Evolutionary conservation across 2,113 vertebrate species (phyloP).

Genomic region (Apeltes quadracus): DNA sequence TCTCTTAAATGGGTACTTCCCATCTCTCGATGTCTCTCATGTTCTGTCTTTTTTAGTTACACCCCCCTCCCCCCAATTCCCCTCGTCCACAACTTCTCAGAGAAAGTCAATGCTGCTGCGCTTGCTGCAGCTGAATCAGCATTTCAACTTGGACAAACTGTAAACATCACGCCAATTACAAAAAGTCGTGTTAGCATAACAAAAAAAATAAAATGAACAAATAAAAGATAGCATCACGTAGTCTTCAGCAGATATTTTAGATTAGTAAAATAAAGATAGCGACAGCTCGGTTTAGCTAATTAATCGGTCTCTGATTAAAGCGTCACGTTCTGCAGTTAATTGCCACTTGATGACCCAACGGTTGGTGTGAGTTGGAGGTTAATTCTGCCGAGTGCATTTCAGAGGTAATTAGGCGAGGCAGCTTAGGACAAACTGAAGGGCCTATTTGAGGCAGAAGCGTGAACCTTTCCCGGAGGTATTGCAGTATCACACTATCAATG

Average conservation of each 20-base stretch:
- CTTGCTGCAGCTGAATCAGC: constrained; percentile 76
- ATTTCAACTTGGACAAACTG: constrained; percentile 42
- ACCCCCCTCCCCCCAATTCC: constrained; percentile 26
- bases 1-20: constrained; percentile 36
- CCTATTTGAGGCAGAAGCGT: constrained; percentile 3
- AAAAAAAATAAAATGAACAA: neutral
- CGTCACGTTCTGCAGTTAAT: constrained; percentile 33
- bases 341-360: constrained; percentile 19
- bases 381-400: constrained; percentile 17
- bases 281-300: constrained; percentile 1
- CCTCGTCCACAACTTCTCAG: constrained; percentile 46
- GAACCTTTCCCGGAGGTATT: constrained; percentile 23
- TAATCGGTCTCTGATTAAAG: constrained; percentile 13
- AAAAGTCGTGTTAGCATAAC: constrained; percentile 29
- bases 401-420: constrained; percentile 27
- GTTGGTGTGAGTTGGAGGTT: constrained; percentile 20
- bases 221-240: constrained; percentile 9
- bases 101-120: constrained; percentile 66
- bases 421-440: constrained; percentile 11
- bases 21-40: constrained; percentile 33
- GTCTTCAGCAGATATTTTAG: neutral
- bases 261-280: neutral
- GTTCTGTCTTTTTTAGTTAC: constrained; percentile 27
- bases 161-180: constrained; percentile 60
- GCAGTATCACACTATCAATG: constrained; percentile 12